Percentiles rank a stretch among this genome's conserved stretches.
Conservation (phyloP, 30 jellyfish, hydroid and myxozoan genomes). For the Chironex yamaguchii region DNA sequence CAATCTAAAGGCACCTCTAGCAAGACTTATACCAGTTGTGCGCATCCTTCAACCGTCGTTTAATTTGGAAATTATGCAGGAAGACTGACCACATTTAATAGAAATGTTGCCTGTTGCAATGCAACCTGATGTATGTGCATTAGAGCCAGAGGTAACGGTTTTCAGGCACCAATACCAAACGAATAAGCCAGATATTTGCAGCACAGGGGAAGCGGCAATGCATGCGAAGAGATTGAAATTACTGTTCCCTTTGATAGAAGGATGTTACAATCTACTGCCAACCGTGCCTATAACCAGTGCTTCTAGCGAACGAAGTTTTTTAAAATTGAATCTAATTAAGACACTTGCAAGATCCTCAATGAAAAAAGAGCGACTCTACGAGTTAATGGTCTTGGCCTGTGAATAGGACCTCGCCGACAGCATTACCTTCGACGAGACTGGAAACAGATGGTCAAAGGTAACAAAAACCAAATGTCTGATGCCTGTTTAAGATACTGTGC, state of each 20-base stretch:
- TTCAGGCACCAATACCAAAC: conserved; percentile 11
- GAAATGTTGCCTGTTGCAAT: conserved; percentile 8
- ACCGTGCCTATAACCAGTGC: conserved; percentile 46
- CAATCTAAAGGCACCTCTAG: conserved; percentile 3
- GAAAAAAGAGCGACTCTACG: conserved; percentile 24
- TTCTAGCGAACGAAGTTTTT: conserved; percentile 29
- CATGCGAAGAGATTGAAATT: conserved; percentile 18
- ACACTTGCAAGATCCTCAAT: conserved; percentile 39
- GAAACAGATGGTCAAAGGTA: no score
- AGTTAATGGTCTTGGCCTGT: no score
- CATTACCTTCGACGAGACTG: no score
- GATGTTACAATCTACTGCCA: conserved; percentile 24
- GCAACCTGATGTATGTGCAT: conserved; percentile 36
- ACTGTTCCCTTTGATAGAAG: conserved; percentile 35
- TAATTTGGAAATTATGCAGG: background rate
- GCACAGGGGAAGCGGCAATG: conserved; percentile 41
- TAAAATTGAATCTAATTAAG: conserved; percentile 34
- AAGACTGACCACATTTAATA: conserved; percentile 12
- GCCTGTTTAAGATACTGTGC: no score
- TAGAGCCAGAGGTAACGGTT: conserved; percentile 15
- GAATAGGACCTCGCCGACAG: no score
- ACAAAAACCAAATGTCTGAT: no score
- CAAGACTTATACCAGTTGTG: background rate
- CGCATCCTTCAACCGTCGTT: conserved; percentile 8
- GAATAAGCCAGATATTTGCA: conserved; percentile 32